phyloP scores from a whole-genome alignment of 2,113 vertebrate species.

The Mionectes macconnelli region DNA sequence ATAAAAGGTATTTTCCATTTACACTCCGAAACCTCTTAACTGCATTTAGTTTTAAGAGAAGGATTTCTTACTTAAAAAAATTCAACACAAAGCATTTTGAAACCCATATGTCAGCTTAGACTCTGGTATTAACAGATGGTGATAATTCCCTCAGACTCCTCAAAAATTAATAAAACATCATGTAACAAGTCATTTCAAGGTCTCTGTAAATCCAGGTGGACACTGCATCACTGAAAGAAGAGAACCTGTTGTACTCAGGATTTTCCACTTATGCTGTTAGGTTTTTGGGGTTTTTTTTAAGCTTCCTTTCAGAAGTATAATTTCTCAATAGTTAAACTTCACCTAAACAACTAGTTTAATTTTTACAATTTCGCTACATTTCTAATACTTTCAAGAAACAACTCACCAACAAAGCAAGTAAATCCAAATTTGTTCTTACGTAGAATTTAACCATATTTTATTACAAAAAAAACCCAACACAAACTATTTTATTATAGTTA shows the following conservation, averaged over 20 bases:
- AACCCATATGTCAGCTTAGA: not conserved
- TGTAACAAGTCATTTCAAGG: not conserved
- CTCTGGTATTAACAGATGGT: not conserved
- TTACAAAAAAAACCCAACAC: not conserved
- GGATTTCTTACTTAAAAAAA: not conserved
- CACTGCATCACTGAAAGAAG: not conserved
- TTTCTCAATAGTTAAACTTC: not conserved
- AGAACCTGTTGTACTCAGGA: not conserved
- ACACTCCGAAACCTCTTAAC: not conserved
- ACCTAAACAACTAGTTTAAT: not conserved
- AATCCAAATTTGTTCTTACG: not conserved
- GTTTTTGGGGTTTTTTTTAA: not conserved
- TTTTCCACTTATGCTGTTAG: not conserved
- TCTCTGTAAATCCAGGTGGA: not conserved
- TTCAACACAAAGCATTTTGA: not conserved
- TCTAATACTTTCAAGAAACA: not conserved
- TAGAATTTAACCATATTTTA: not conserved
- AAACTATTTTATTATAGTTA: not conserved
- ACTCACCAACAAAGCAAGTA: not conserved
- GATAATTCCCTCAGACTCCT: not conserved
- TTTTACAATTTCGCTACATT: not conserved
- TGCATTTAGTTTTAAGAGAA: not conserved
- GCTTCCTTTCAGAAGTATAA: not conserved
- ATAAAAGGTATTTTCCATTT: not conserved
- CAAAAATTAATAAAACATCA: constrained; percentile 7